Evolutionary conservation across 2,113 vertebrate genomes (phyloP), one percentile per base, ranked within the genome.

Genomic region (Gila orcuttii): DNA sequence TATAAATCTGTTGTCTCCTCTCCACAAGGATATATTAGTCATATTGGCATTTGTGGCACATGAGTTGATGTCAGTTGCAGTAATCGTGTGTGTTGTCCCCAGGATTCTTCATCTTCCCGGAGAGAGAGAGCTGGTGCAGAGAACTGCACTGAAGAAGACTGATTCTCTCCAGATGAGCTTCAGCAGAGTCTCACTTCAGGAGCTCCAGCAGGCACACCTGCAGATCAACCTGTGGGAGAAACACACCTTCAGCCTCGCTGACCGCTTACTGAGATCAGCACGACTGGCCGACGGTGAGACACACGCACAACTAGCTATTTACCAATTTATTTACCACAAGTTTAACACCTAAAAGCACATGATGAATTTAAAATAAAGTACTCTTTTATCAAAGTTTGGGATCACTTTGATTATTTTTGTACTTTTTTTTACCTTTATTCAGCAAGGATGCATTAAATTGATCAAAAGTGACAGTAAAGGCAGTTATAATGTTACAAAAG

Each of bases 101-200:
- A 96, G 95, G 83, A 94, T 91, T 84, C 94, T 97, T 77, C 88
- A 89, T 50, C 88, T 94, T 79, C 91, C 91, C 11, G 90, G 89
- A 66, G 89, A 91, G 50, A 83, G 82, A 31, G 89, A 90, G 25
- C 1, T 94, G 79, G 90, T 90, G 23, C 91, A 52, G 52, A 93
- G 76, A 88, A 93, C 95, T 2, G 92, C 92, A 1, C 17, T 92
- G 60, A 95, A 91, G 92, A 93, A 90, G 89, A 92, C 92, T 57
- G 95, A 95, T 93, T 93, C 93, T 13, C 93, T 95, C 78, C 91
- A 95, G 85, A 93, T 96, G 19, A 87, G 93, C 45, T 96, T 96
- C 85, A 89, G 74, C 6, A 93, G 91, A 0, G 83, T 95, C 39
- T 75, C 64, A 0, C 92, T 62, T 31, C 82, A 85, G 7, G 88